Evolutionary conservation across 2,797 vertebrate species (phyloP), one percentile per base, ranked within the genome.

Genomic region (Catostomus latipinnis): DNA sequence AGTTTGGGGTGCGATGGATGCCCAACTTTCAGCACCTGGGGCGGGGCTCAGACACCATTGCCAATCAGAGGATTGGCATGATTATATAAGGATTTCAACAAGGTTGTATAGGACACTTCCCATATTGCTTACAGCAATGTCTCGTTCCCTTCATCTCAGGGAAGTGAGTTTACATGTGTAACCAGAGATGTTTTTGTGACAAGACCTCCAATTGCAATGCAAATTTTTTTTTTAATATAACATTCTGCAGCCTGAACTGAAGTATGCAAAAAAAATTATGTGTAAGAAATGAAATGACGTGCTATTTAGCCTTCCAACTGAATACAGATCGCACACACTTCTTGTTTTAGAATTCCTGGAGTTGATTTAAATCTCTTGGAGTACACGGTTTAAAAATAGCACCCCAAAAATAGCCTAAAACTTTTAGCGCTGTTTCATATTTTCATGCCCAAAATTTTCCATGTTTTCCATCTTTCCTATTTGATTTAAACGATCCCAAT

Each of bases 341-440:
- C 45, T 10, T 61, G n/a, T 22, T 50, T 13, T 9, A 46, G 12
- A 49, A 43, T 74, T 67, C 52, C 63, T 49, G 74, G 48, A 76
- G 14, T n/a, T 57, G 72, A 73, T 57, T 50, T 71, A 11, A 8
- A 46, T 46, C 1, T 1, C 53, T 53, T 61, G 0, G 6, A 0
- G 6, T 12, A n/a, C 7, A 6, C 14, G 43, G 49, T 14, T 62
- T 50, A 10, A 13, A 13, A 18, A 56, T 8, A 16, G 14, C 6
- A 75, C 61, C 34, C 6, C 49, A 45, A 49, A 67, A 67, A 68
- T 49, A 3, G 2, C 2, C 22, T 22, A 34, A 34, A 34, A 34
- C 34, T 34, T 34, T 34, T 34, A 34, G 34, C 34, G 4, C 34
- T 34, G 34, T 34, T 34, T 34, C 34, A 34, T 34, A 34, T 34